Base-by-base conservation (phyloP, 2,888 invertebrate genomes). In the Autographa pulchrina region DNA sequence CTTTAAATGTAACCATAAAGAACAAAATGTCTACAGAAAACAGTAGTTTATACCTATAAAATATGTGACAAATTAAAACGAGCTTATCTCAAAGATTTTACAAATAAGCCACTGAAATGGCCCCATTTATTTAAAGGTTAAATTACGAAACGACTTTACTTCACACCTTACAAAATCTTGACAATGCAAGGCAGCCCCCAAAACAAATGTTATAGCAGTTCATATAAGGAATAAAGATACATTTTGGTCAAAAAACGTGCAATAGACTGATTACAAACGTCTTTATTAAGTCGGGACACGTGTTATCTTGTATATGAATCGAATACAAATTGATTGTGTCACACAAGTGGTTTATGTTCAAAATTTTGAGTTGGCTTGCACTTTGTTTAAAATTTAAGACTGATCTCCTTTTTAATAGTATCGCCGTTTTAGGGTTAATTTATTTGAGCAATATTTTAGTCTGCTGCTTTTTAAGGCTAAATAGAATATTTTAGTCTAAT, bases 231-330 rank as follows among this genome's bases (percentile, higher is more conserved):
- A 82, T 83, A 82, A 87, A 86, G 83, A 87, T 78, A 89, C 85
- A 85, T 85, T 85, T 85, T 81, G 77, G 78, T 83, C 78, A 73
- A 86, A 88, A 88, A 85, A 78, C 81, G 75, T 77, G 83, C 70
- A 73, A 83, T 83, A 84, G 65, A 72, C 86, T 85, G 90, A 90
- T 91, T 91, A 90, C 87, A 86, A 88, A 88, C 82, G 81, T 67
- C 78, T 85, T 84, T 81, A 86, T 88, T 87, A 86, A 87, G 72
- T 86, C 88, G 48, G 8, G 52, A 74, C 86, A 86, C 86, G 88
- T 79, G 70, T 77, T 80, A 85, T 84, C 86, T 70, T 65, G 75
- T 77, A 77, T 84, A 81, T 77, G 81, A 72, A 84, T 84, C 83
- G 90, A 88, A 88, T 90, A 83, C 82, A 69, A 88, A 88, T 85